These are phyloP conservation scores for Triplophysa dalaica DNA, from an alignment of 2,113 vertebrate species.

Conservation along the genomic window DNA sequence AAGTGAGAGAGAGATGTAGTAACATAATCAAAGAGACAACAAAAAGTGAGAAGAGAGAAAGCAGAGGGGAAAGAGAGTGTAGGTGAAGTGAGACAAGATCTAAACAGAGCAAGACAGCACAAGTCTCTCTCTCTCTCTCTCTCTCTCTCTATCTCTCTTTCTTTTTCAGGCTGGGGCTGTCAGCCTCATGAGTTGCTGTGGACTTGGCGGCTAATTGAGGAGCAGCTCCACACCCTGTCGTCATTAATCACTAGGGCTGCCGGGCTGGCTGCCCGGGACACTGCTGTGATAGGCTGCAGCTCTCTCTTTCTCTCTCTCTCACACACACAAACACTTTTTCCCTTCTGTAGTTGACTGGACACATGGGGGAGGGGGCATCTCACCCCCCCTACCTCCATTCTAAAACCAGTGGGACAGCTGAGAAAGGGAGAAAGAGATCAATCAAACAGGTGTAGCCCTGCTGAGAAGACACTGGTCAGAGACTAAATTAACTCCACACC, in stretches of 20 bases:
- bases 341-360: slow-evolving; percentile 34
- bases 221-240: slow-evolving; percentile 78
- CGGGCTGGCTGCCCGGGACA: slow-evolving; percentile 71
- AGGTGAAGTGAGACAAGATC: slow-evolving; percentile 37
- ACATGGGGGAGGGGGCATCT: slow-evolving; percentile 16
- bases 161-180: slow-evolving; percentile 65
- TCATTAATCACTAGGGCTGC: slow-evolving; percentile 79
- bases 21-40: slow-evolving; percentile 22
- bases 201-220: slow-evolving; percentile 78
- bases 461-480: slow-evolving; percentile 46
- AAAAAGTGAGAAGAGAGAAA: slow-evolving; percentile 33
- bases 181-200: slow-evolving; percentile 62
- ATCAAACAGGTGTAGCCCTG: slow-evolving; percentile 59
- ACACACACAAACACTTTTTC: slow-evolving; percentile 42
- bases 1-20: slow-evolving; percentile 30
- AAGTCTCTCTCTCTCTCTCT: slow-evolving; percentile 41
- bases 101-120: slow-evolving; percentile 26
- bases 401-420: slow-evolving; percentile 47
- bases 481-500: slow-evolving; percentile 51
- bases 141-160: slow-evolving; percentile 38
- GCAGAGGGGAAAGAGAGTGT: slow-evolving; percentile 16
- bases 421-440: slow-evolving; percentile 51
- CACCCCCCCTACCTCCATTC: slow-evolving; percentile 6
- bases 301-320: slow-evolving; percentile 19
- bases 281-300: slow-evolving; percentile 67